These are phyloP conservation scores for Natrix natrix DNA, from an alignment of 2,797 vertebrate genomes.

Conservation along the genomic window DNA sequence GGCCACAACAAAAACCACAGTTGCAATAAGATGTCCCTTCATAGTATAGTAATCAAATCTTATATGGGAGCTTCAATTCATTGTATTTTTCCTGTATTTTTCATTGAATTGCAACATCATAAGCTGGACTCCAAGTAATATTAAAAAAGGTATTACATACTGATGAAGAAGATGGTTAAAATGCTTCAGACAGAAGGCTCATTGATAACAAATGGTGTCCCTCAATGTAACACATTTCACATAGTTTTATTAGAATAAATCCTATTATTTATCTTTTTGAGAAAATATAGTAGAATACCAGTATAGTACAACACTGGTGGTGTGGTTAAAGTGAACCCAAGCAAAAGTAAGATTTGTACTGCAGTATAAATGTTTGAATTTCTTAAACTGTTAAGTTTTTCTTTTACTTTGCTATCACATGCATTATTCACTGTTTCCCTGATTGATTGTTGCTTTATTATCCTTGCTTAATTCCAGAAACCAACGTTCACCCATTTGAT, in stretches of 20 bases:
- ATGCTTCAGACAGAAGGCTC: neutral
- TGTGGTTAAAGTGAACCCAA: neutral
- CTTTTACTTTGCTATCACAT: neutral
- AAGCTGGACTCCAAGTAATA: neutral
- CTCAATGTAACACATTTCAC: neutral
- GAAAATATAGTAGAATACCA: too few relatives aligned
- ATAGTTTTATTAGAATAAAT: neutral
- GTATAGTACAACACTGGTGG: neutral
- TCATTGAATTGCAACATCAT: neutral
- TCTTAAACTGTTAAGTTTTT: neutral
- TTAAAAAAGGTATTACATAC: neutral
- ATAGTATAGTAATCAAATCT: neutral
- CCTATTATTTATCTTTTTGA: neutral
- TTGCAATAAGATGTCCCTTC: neutral
- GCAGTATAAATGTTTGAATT: neutral
- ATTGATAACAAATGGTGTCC: neutral
- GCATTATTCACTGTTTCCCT: slow-evolving; percentile 3
- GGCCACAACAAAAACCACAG: neutral
- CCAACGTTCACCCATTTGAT: slow-evolving; percentile 11
- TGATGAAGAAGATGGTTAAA: neutral
- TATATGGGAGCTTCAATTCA: neutral
- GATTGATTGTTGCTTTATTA: neutral
- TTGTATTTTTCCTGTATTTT: neutral
- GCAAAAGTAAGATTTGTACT: slow-evolving; percentile 7
- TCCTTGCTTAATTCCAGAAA: slow-evolving; percentile 18